Conservation (phyloP, 2,888 invertebrate genomes). For the Autographa gamma region DNA sequence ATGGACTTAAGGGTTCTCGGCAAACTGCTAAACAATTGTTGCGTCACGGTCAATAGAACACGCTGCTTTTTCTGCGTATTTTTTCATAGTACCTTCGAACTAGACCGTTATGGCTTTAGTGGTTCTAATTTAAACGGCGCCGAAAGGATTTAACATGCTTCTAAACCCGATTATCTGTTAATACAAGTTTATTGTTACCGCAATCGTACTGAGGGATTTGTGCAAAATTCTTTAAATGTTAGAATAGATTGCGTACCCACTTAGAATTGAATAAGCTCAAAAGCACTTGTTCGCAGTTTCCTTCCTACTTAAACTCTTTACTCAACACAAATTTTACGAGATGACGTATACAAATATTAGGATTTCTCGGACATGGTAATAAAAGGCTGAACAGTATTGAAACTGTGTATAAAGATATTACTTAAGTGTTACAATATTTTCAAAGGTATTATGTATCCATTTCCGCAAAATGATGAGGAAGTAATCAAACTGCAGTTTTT, state of each 20-base stretch:
- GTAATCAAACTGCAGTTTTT: neutral
- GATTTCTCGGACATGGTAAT: no score
- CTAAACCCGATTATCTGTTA: constrained; percentile 68
- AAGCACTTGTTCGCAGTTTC: constrained; percentile 14
- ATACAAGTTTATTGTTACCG: constrained; percentile 42
- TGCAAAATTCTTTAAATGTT: constrained; percentile 23
- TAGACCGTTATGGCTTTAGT: constrained; percentile 74
- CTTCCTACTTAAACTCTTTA: constrained; percentile 26
- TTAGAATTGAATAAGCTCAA: constrained; percentile 5
- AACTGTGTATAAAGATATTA: no score
- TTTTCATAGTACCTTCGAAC: constrained; percentile 64
- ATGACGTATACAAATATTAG: no score
- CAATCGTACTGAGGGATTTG: constrained; percentile 38
- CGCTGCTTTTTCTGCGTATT: constrained; percentile 75
- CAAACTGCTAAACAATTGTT: constrained; percentile 88
- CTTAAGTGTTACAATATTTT: no score
- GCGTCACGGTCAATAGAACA: constrained; percentile 87
- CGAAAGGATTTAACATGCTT: constrained; percentile 68
- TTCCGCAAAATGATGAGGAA: neutral
- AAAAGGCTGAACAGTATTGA: no score
- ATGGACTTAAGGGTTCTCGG: constrained; percentile 83
- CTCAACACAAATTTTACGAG: neutral
- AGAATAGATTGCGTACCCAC: neutral
- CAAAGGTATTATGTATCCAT: no score
- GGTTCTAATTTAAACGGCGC: constrained; percentile 72